Base-by-base conservation (phyloP, 2,888 invertebrate genomes). In the Agrenia bidenticulata region DNA sequence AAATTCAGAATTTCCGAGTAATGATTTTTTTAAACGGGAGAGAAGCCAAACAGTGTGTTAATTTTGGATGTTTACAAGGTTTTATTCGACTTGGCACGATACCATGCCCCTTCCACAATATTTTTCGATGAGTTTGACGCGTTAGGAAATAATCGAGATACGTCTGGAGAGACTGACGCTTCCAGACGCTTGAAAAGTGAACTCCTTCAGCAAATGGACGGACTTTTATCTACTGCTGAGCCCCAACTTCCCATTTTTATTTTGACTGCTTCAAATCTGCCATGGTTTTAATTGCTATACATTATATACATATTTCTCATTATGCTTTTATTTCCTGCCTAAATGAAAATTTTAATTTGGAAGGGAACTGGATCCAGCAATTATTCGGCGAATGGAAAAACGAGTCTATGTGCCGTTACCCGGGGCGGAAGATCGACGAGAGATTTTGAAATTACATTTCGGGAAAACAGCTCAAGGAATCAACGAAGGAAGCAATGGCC, bases 71-170 rank as follows among this genome's bases (percentile, higher is more conserved):
- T 39, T 39, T 39, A 39, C 39, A 39, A 89, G 89, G 88, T 92
- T 0, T 82, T 96, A 51, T 94, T 94, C 80, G 92, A 94, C 75
- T 83, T 94, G 80, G 95, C 96, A 0, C 84, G 88, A 41, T 86
- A 87, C 78, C 88, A 90, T 78, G 87, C 93, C 0, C 96, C 96
- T 0, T 89, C 94, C 0, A 89, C 93, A 11, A 90, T 96, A 77
- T 96, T 96, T 80, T 85, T 96, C 56, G 96, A 96, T 78, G 96
- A 96, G 81, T 85, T 95, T 64, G 96, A 96, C 78, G 88, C 93
- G 15, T 80, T 95, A 37, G 88, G 90, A 21, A 87, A 89, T 1
- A 82, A 81, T 61, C 78, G 84, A 57, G 80, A 79, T 66, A 74
- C 78, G 2, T 80, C 83, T 0, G 86, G 86, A 0, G 90, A 92